Base-by-base conservation (phyloP, 53 echinoderm and acorn worm genomes). In the Holothuria scabra region DNA sequence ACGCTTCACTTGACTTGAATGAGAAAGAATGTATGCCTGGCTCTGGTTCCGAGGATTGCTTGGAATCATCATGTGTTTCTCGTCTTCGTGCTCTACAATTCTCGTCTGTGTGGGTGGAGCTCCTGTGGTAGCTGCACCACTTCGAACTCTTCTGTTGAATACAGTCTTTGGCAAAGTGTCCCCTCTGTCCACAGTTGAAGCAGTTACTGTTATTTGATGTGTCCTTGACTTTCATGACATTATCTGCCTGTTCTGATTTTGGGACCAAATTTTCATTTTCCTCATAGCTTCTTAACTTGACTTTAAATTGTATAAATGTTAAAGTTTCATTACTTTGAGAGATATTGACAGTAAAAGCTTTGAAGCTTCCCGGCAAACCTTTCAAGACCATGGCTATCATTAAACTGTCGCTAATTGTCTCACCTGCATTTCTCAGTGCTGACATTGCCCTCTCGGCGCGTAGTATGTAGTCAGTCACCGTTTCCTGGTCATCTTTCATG, bases 241-340 rank as follows among this genome's bases (percentile, higher is more conserved):
- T 11, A 55, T 76, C 76, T n/a, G 76, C 24, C 22, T 75, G 48
- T 13, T 16, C 56, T 28, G 9, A 5, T 14, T 75, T 55, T 1
- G 55, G 18, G 10, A 7, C 26, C 23, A 75, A 52, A 18, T 75
- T 75, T 26, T 75, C 76, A 48, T 48, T 75, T 35, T 75, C 76
- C 26, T 75, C 76, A 75, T 49, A 75, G 23, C 75, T 75, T 57
- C 76, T 55, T 23, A 56, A 28, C 9, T 56, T 55, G 30, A 13
- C 24, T 57, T 76, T 78, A 62, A 86, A 86, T 41, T 60, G 18
- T 34, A 79, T 59, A 62, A 86, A 78, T 29, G 86, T 86, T 34
- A 86, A 20, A 16, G 76, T 63, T 21, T 86, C 79, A 28, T 20
- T 18, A 32, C 46, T 86, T n/a, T 78, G 65, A 3, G 86, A 57